These are phyloP conservation scores for Crotalus adamanteus DNA, from an alignment of 2,797 vertebrate genomes.

Conservation along the genomic window DNA sequence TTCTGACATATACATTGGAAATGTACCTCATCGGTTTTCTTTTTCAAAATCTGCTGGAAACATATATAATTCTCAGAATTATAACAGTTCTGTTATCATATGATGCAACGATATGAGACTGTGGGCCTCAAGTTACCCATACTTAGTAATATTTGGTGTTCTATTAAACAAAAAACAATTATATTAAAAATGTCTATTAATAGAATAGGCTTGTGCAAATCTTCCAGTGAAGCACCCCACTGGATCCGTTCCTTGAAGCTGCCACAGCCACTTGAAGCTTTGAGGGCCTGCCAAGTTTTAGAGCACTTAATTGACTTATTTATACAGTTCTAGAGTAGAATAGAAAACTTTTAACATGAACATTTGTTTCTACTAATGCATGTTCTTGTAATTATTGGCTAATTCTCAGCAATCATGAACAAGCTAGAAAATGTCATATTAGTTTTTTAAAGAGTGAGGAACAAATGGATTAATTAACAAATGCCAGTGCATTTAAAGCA, in stretches of 20 bases:
- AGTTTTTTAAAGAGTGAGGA: not conserved
- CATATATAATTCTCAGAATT: not conserved
- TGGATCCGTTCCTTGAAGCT: not conserved
- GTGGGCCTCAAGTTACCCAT: not conserved
- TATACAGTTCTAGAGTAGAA: not conserved
- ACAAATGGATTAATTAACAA: not conserved
- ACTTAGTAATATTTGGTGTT: not conserved
- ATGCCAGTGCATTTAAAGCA: not conserved
- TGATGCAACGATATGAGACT: not conserved
- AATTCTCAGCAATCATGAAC: not conserved
- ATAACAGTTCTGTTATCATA: not conserved
- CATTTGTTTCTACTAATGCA: not conserved
- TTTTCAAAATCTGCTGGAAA: not conserved
- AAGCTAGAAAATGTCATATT: not conserved
- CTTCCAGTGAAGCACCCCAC: not conserved
- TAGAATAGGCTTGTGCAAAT: not conserved
- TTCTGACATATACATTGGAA: not conserved
- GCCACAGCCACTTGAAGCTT: not conserved
- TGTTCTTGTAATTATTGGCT: not conserved
- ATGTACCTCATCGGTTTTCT: not conserved
- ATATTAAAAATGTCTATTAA: not conserved
- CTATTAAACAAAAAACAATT: not conserved
- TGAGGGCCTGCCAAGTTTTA: not conserved
- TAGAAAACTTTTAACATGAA: not conserved
- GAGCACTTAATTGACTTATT: not conserved